Conservation (phyloP, 2,113 vertebrate species). For the Podarcis muralis region DNA sequence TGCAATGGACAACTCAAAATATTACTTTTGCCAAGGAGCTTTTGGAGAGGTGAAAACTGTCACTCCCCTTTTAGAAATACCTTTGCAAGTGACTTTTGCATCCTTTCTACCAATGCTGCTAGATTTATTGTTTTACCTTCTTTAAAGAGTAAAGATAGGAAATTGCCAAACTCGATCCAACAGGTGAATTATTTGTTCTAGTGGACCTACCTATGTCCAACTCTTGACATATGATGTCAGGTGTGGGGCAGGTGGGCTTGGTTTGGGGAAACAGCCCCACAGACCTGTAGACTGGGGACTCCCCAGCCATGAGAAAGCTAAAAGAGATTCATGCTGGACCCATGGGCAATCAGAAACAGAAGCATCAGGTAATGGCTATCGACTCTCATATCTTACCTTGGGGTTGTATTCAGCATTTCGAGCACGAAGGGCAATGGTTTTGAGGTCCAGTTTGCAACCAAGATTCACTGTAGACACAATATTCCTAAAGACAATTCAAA, state of each 20-base stretch:
- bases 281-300: too few relatives aligned
- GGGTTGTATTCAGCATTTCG: constrained; percentile 99
- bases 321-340: neutral
- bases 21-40: neutral
- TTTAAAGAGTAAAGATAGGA: neutral
- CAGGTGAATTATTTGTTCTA: neutral
- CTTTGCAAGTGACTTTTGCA: too few relatives aligned
- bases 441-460: constrained; percentile 97
- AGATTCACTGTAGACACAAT: constrained; percentile 98
- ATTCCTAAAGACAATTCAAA: constrained; percentile 82
- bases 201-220: neutral
- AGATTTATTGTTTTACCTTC: neutral
- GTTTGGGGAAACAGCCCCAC: too few relatives aligned
- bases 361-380: neutral
- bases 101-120: neutral
- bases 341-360: neutral
- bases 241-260: too few relatives aligned
- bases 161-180: neutral
- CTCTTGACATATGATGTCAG: too few relatives aligned
- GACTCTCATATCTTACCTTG: constrained; percentile 84
- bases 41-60: neutral
- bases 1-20: neutral
- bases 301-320: too few relatives aligned
- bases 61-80: neutral
- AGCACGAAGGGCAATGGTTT: constrained; percentile 97